Conservation (phyloP, 1,140 invertebrate genomes). For the Bicyclus anynana region DNA sequence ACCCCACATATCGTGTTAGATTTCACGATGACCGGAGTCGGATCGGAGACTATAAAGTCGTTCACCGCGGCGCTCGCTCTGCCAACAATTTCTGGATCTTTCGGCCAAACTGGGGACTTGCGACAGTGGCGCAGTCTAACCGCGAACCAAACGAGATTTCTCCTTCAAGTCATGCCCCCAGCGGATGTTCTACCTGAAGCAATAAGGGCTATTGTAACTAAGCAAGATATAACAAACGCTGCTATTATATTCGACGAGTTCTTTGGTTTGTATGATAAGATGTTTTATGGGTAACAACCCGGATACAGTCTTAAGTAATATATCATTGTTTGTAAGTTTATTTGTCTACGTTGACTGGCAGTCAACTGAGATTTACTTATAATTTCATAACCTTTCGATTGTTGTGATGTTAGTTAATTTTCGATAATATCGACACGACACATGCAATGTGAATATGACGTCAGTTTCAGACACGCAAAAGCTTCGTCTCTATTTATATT, state of each 20-base stretch:
- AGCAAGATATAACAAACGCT: conserved; percentile 92
- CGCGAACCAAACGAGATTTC: conserved; percentile 82
- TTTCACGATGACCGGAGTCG: conserved; percentile 85
- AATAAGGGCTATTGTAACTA: conserved; percentile 86
- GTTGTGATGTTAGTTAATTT: no score
- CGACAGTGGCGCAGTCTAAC: conserved; percentile 86
- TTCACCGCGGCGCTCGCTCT: conserved; percentile 87
- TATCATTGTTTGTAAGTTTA: no score
- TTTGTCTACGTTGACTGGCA: no score
- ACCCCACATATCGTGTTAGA: conserved; percentile 88
- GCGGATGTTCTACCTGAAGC: conserved; percentile 89
- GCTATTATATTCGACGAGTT: conserved; percentile 92
- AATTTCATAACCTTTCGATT: no score
- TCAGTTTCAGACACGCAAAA: no score
- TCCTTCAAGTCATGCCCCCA: conserved; percentile 88
- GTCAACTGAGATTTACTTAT: no score
- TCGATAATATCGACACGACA: no score
- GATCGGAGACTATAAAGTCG: conserved; percentile 89
- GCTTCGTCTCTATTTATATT: no score
- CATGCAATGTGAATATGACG: no score
- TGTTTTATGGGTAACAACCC: no score
- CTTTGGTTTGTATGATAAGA: conserved; percentile 85
- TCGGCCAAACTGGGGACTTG: conserved; percentile 89
- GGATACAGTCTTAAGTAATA: no score
- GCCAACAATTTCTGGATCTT: conserved; percentile 90